phyloP scores from a whole-genome alignment of 1,140 invertebrate species.

The Archegozetes longisetosus region DNA sequence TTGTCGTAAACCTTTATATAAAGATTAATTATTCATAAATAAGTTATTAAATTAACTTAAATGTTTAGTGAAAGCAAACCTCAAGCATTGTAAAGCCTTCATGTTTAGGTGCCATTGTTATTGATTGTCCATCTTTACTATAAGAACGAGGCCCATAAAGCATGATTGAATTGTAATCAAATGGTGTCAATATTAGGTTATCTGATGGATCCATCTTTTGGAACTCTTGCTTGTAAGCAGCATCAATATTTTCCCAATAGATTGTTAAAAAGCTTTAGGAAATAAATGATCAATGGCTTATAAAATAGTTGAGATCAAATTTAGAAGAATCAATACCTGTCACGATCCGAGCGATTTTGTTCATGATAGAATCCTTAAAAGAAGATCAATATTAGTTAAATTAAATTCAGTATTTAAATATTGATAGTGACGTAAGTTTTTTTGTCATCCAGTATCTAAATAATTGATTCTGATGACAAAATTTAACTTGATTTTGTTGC shows the following conservation, averaged over 20 bases:
- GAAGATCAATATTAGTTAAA: constrained; percentile 31
- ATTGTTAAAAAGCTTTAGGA: constrained; percentile 24
- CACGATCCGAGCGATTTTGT: constrained; percentile 30
- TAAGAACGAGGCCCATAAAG: constrained; percentile 29
- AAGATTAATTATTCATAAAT: too few relatives aligned
- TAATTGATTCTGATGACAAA: constrained; percentile 23
- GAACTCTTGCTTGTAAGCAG: constrained; percentile 22
- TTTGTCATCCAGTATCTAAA: too few relatives aligned
- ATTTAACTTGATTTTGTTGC: too few relatives aligned
- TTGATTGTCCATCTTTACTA: constrained; percentile 24
- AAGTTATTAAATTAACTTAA: too few relatives aligned
- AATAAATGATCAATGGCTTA: neutral
- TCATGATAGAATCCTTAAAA: constrained; percentile 30
- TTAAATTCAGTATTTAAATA: neutral
- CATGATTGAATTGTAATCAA: constrained; percentile 31
- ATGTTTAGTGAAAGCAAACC: too few relatives aligned
- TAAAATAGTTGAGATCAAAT: neutral
- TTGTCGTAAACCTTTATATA: constrained; percentile 21
- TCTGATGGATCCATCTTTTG: constrained; percentile 18
- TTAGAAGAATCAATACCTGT: constrained; percentile 18
- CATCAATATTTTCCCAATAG: constrained; percentile 26
- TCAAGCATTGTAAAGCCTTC: constrained; percentile 18
- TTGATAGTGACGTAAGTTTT: too few relatives aligned
- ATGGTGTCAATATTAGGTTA: constrained; percentile 17
- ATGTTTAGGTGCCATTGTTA: constrained; percentile 25